Base-by-base conservation (phyloP, 2,888 invertebrate species). In the Tachystola acroxantha region DNA sequence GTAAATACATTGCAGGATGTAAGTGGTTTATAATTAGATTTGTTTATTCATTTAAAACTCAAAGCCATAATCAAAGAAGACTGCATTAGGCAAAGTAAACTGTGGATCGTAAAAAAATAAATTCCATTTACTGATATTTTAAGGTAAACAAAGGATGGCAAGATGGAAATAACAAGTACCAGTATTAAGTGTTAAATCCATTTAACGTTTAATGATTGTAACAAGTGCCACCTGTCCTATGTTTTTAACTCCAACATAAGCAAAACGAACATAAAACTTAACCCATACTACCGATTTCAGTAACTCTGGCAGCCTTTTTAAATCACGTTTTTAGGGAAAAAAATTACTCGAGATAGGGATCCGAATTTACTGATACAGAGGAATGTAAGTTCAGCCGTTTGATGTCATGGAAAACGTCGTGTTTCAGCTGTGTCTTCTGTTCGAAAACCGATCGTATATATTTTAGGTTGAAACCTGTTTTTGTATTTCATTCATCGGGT, bases 331-430 rank as follows among this genome's bases (percentile, higher is more conserved):
- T 74, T 68, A 66, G 51, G 66, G 57, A 55, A 68, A 75, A 66
- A 71, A 78, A 71, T 54, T 64, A 62, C 56, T 62, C 51, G 48
- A 70, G 72, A 78, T 81, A 79, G 75, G 72, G 69, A 78, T 78
- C 74, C 66, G 53, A 81, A 81, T 82, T 82, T 81, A 84, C 79
- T 67, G 79, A 80, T 78, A 79, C 76, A 48, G 63, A 56, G 61
- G 75, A 77, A 75, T 78, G 68, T 79, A 77, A 80, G 75, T 80
- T 76, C 59, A 71, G 63, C 51, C 10, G 54, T 53, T 53, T 50
- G 42, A 37, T 49, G 42, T 45, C 44, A 51, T 58, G 55, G 52
- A 55, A 64, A 69, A 64, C 59, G 65, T 53, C 59, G 48, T 55
- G 62, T 53, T 48, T 43, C 42, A 40, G 37, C 36, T 37, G 36